These are phyloP conservation scores for Lepidostoma basale DNA, from an alignment of 1,140 invertebrate genomes.

Conservation along the genomic window DNA sequence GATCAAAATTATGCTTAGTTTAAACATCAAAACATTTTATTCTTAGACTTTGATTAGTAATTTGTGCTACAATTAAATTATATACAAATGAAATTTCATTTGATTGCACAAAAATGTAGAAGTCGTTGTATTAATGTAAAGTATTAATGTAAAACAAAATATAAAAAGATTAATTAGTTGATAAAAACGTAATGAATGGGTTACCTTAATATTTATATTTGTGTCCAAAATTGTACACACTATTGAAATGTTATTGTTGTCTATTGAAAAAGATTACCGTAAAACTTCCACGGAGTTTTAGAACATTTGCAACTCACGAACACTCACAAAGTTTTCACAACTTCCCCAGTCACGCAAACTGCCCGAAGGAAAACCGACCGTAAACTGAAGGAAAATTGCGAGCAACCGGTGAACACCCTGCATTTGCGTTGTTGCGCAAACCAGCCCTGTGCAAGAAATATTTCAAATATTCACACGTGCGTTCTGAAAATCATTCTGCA, in stretches of 20 bases:
- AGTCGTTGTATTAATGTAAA: too few species aligned
- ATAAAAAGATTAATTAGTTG: too few species aligned
- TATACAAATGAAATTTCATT: too few species aligned
- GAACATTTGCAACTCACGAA: slow-evolving; percentile 3
- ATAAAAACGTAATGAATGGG: too few species aligned
- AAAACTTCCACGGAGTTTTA: slow-evolving; percentile 11
- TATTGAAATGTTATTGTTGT: background rate
- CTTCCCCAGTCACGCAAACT: slow-evolving; percentile 1
- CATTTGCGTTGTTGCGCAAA: slow-evolving; percentile 28
- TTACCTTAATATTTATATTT: too few species aligned
- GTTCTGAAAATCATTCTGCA: background rate
- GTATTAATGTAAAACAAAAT: too few species aligned
- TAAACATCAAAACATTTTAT: too few species aligned
- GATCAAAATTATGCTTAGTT: too few species aligned
- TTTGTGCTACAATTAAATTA: too few species aligned
- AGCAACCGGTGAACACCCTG: slow-evolving; percentile 14
- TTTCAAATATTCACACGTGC: background rate
- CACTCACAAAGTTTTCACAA: slow-evolving; percentile 3
- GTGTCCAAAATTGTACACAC: too few species aligned
- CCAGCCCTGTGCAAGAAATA: background rate
- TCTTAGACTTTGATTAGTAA: too few species aligned
- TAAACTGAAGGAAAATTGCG: slow-evolving; percentile 13
- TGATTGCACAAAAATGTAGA: too few species aligned
- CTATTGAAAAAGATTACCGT: background rate
- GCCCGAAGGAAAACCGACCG: slow-evolving; percentile 13